phyloP scores from a whole-genome alignment of 2,888 invertebrate species.

The Netelia fuscicornis region DNA sequence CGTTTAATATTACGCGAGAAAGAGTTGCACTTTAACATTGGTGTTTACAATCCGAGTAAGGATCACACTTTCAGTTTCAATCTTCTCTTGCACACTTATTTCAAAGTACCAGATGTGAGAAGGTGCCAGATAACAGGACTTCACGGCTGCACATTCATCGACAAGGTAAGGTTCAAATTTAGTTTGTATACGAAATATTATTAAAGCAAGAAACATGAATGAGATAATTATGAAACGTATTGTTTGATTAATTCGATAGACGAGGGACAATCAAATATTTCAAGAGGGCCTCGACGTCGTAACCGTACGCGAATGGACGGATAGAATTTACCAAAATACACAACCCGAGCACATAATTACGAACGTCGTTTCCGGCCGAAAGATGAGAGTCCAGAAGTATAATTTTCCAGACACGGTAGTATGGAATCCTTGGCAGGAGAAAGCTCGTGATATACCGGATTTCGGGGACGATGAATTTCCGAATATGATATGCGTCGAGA shows the following conservation, averaged over 20 bases:
- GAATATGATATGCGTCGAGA: conserved; percentile 98
- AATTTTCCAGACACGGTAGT: conserved; percentile 98
- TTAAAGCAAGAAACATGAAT: neutral
- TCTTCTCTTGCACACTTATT: conserved; percentile 96
- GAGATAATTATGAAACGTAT: conserved; percentile 11
- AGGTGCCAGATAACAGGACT: conserved; percentile 97
- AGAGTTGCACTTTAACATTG: conserved; percentile 96
- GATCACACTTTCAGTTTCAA: conserved; percentile 96
- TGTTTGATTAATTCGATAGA: conserved; percentile 85
- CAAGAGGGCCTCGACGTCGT: conserved; percentile 96
- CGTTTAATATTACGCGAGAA: conserved; percentile 95
- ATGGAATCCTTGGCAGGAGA: conserved; percentile 99
- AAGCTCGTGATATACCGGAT: conserved; percentile 96
- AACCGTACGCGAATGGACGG: conserved; percentile 96
- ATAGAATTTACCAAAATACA: conserved; percentile 96
- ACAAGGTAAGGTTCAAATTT: conserved; percentile 88
- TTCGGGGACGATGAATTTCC: conserved; percentile 99
- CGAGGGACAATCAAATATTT: conserved; percentile 93
- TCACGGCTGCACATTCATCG: conserved; percentile 95
- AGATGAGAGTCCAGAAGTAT: conserved; percentile 97
- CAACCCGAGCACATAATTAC: conserved; percentile 97
- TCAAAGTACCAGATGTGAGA: conserved; percentile 97
- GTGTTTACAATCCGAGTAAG: conserved; percentile 97
- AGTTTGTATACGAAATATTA: neutral
- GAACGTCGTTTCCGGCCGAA: conserved; percentile 95